Evolutionary conservation across 1,140 invertebrate genomes (phyloP).

Genomic region (Ooceraea biroi): DNA sequence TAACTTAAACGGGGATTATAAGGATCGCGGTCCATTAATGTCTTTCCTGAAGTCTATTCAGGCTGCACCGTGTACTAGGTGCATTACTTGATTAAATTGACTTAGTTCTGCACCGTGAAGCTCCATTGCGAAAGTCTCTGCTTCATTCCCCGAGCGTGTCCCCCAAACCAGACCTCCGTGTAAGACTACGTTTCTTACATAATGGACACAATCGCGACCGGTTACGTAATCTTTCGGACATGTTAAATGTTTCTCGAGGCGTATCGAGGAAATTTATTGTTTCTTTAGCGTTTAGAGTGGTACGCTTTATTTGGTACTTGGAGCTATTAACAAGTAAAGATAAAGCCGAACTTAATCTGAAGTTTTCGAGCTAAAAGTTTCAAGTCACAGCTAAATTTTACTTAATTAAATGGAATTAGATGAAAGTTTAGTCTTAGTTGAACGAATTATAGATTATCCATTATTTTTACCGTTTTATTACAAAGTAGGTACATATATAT

Average conservation of each 20-base stretch:
- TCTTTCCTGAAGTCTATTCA: constrained; percentile 51
- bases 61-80: constrained; percentile 48
- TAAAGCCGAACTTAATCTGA: too few species aligned
- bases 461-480: too few species aligned
- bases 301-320: too few species aligned
- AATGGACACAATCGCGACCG: constrained; percentile 21
- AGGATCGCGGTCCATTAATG: constrained; percentile 63
- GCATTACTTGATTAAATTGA: constrained; percentile 64
- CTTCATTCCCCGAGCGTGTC: constrained; percentile 24
- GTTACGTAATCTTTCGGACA: constrained; percentile 20
- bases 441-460: too few species aligned
- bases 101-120: constrained; percentile 41
- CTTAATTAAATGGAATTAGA: too few species aligned
- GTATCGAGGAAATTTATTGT: too few species aligned
- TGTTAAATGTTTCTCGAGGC: background rate
- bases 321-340: too few species aligned
- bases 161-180: constrained; percentile 22
- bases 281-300: too few species aligned
- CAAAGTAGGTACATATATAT: too few species aligned
- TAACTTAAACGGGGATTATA: constrained; percentile 60
- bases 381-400: too few species aligned
- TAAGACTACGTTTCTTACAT: constrained; percentile 30
- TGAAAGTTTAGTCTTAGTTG: too few species aligned
- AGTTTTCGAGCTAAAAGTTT: too few species aligned
- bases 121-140: constrained; percentile 39